A percentile compares a stretch with the other conserved stretches of the same genome.
Conservation (phyloP, 2,797 vertebrate species). For the Falco rusticolus region DNA sequence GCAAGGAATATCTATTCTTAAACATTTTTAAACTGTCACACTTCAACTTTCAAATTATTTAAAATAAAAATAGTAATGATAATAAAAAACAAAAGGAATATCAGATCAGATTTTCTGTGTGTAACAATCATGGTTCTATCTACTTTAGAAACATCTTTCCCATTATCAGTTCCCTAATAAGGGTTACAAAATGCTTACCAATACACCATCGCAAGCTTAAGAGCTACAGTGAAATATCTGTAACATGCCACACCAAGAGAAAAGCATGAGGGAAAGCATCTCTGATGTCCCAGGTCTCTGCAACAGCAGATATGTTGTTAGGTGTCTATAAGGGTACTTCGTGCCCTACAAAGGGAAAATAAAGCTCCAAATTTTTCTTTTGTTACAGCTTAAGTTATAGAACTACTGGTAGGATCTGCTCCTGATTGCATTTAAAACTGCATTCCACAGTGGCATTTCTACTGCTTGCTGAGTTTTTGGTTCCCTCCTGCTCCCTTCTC, state of each 20-base stretch:
- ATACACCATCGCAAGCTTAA: accelerated
- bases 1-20: not conserved
- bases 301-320: not conserved
- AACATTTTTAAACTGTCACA: not conserved
- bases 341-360: not conserved
- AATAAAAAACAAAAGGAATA: not conserved
- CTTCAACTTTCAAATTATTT: not conserved
- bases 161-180: not conserved
- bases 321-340: not conserved
- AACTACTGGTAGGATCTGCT: not conserved
- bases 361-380: not conserved
- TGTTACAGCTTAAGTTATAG: not conserved
- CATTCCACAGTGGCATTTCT: not conserved
- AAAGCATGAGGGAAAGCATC: not conserved
- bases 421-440: not conserved
- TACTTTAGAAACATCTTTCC: not conserved
- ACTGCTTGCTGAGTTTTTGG: not conserved
- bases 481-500: not conserved
- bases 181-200: not conserved
- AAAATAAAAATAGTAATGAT: not conserved
- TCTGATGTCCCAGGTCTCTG: not conserved
- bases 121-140: not conserved
- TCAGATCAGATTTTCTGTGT: not conserved
- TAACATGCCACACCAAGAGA: not conserved
- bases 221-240: not conserved